Base-by-base conservation (phyloP, 2,888 invertebrate genomes). In the Cantharis lateralis region DNA sequence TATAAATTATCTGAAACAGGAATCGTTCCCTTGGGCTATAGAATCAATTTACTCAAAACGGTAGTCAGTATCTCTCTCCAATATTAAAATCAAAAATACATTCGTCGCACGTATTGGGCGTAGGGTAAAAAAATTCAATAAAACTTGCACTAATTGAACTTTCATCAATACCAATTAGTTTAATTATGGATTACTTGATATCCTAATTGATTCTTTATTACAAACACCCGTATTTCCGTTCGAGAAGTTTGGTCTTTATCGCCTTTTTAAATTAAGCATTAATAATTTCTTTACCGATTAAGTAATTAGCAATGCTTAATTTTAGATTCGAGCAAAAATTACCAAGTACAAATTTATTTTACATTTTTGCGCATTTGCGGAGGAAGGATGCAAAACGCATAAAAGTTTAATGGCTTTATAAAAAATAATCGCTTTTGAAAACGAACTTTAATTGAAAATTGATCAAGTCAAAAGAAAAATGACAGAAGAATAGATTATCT, bases 201-300 rank as follows among this genome's bases (percentile, higher is more conserved):
- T 75, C 81, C 81, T 84, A 84, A 85, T 84, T 84, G 85, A 84
- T 84, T 84, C 84, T 85, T 85, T 84, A 84, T 84, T 84, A 82
- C 81, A 63, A 73, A 80, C 83, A 79, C 84, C 83, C 83, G 84
- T 83, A 80, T 80, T 77, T 76, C 74, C 77, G 77, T 76, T 68
- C 64, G 66, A 26, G 72, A 72, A 73, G 72, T 66, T 71, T 64
- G 72, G 72, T 68, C 77, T 77, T 73, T 74, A 74, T 74, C 69
- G 68, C 26, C 62, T 70, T 61, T 15, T 63, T 68, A 24, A 66
- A 70, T 63, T 61, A 48, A 70, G 70, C 10, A 72, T 66, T 72
- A 72, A 20, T 66, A 20, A 66, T 20, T 20, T 13, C 16, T 13
- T n/a, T 66, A 20, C 18, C 18, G n/a, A 18, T 63, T 13, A 63